Evolutionary conservation across 1,140 invertebrate species (phyloP), one percentile per base, ranked within the genome.

Genomic region (Pogonognathellus flavescens): DNA sequence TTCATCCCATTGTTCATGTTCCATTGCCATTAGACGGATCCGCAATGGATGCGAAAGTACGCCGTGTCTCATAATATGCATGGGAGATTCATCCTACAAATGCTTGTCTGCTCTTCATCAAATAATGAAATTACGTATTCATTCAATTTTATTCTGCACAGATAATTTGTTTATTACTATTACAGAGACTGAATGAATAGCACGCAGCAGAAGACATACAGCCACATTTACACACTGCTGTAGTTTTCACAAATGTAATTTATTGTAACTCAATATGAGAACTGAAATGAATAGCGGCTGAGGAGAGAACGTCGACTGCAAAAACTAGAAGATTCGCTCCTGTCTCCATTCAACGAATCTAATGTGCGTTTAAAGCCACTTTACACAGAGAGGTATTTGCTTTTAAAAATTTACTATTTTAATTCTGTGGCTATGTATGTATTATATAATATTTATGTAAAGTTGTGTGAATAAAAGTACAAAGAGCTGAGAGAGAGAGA

Each of bases 231-330:
- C 6, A 41, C 31, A 41, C 6, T 3, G 70, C 18, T 76, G 70
- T 31, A 76, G 70, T 76, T 76, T 76, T 76, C 62, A 25, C 22
- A 76, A 13, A 76, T 76, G 70, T 76, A 76, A 76, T 76, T 76
- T 50, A 41, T 18, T 76, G 70, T 76, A 76, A 76, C 70, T 41
- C 22, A 76, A 76, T 25, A 76, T 31, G 70, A n/a, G 41, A 31
- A 76, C 14, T 76, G 70, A 76, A 76, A 76, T 76, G 70, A 76
- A 76, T 76, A 25, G 31, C 31, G 25, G 70, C 70, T 50, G 70
- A 76, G 70, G 70, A 76, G 70, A 76, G 70, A 31, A 76, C 22
- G 41, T 76, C 18, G 5, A 76, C 70, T 49, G 70, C 70, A 49
- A 76, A 76, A 76, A 31, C 31, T 25, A 20, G 62, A 49, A 76